These are phyloP conservation scores for Phyllostomus hastatus DNA, from an alignment of 2,113 vertebrate species.

Conservation along the genomic window DNA sequence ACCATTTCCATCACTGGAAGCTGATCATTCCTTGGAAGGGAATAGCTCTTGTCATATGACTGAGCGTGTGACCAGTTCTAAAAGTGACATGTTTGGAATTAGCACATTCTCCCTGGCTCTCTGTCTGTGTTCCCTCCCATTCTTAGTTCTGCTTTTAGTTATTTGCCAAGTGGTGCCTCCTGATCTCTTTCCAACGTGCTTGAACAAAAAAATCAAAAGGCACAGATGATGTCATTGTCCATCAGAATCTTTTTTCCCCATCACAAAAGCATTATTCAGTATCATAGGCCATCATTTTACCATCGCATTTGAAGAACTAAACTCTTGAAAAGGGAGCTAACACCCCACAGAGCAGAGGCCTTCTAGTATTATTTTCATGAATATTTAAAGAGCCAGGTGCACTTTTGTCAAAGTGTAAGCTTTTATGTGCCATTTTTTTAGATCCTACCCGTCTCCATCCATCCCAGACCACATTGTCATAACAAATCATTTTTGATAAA, in stretches of 20 bases:
- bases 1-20: background rate
- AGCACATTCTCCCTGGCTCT: background rate
- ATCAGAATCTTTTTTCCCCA: background rate
- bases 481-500: background rate
- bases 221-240: background rate
- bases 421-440: constrained; percentile 6
- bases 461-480: background rate
- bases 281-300: background rate
- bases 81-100: background rate
- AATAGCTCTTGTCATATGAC: background rate
- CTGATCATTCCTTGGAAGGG: background rate
- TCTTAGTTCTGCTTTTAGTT: constrained; percentile 6
- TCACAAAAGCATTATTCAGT: background rate
- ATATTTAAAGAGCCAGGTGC: constrained; percentile 34
- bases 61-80: background rate
- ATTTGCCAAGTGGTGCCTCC: background rate
- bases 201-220: background rate
- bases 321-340: background rate
- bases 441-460: background rate
- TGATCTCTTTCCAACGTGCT: background rate
- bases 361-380: constrained; percentile 31
- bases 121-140: background rate
- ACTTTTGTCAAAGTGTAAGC: constrained; percentile 18
- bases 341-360: background rate
- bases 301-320: constrained; percentile 4